Evolutionary conservation across 2,888 invertebrate species (phyloP), one percentile per base, ranked within the genome.

Genomic region (Mesorhabditis sp.): DNA sequence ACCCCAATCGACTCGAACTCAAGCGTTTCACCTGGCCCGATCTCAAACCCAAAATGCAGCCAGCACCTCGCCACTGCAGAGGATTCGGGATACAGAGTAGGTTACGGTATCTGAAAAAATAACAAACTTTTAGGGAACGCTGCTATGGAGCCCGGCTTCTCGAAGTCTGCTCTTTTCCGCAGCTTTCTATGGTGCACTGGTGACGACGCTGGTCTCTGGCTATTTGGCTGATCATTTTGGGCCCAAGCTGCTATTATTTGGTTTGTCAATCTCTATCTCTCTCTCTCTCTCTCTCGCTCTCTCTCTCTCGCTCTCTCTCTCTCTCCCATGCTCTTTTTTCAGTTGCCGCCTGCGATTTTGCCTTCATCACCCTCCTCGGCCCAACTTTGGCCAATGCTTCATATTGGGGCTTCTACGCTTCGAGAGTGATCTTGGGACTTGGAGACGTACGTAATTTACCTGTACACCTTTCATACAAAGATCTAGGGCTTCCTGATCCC

Each of bases 131-230:
- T 50, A 50, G 58, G 58, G 58, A 10, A 10, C 7, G 10, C 58
- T 50, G n/a, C 58, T 50, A 13, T 50, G 58, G 58, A 50, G 58
- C 58, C 58, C 58, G 7, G 7, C 58, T 13, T 13, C n/a, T 10
- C 58, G n/a, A 50, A n/a, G 10, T 13, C 58, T 50, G 10, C n/a
- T 50, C 7, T 50, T 50, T n/a, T 50, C 58, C 10, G 70, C 74
- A 28, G 62, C 70, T 4, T 74, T 74, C 70, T 74, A 70, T 44
- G 68, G 65, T 44, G 45, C 45, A 62, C 43, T 73, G 50, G n/a
- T 73, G 28, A 74, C 74, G n/a, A 74, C 74, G 13, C 50, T 58
- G 13, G 15, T 75, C 42, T 70, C 70, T n/a, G 74, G 74, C 4
- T 67, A 65, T 43, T 10, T 74, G 43, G 73, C 74, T 4, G 74